Evolutionary conservation across 2,113 vertebrate genomes (phyloP).

Genomic region (Ptilorrhoa leucosticta): DNA sequence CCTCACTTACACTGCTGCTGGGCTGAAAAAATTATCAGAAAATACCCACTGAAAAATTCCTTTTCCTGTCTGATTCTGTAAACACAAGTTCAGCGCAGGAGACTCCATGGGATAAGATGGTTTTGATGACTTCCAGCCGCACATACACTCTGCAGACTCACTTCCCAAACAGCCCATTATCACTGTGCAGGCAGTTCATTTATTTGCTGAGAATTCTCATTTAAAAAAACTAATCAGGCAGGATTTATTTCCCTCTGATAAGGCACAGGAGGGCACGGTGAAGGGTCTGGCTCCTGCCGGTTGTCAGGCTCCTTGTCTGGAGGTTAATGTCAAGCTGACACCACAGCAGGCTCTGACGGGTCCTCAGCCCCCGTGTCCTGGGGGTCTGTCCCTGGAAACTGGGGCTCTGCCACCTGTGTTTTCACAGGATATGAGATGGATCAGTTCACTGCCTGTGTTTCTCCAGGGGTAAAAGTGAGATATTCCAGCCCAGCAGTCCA

Average conservation of each 20-base stretch:
- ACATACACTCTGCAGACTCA: neutral
- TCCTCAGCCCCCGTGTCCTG: neutral
- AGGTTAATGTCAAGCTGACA: neutral
- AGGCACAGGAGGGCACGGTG: slow-evolving; percentile 11
- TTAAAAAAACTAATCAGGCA: neutral
- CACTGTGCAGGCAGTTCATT: slow-evolving; percentile 3
- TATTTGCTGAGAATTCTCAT: slow-evolving; percentile 30
- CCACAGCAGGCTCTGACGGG: neutral
- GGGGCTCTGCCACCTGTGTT: neutral
- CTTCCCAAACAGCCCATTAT: slow-evolving; percentile 25
- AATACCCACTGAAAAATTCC: neutral
- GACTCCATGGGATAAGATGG: neutral
- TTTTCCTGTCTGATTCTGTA: neutral
- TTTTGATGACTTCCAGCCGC: slow-evolving; percentile 54
- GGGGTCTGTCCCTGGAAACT: neutral
- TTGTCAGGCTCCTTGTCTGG: neutral
- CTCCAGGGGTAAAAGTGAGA: neutral
- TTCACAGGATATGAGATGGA: neutral
- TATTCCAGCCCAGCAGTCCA: neutral
- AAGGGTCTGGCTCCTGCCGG: neutral
- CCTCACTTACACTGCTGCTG: neutral
- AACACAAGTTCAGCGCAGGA: slow-evolving; percentile 15
- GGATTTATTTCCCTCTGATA: slow-evolving; percentile 34
- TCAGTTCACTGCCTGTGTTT: neutral
- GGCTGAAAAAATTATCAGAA: neutral